These are phyloP conservation scores for Anas flavirostris DNA, from an alignment of 2,797 vertebrate species.

Conservation along the genomic window DNA sequence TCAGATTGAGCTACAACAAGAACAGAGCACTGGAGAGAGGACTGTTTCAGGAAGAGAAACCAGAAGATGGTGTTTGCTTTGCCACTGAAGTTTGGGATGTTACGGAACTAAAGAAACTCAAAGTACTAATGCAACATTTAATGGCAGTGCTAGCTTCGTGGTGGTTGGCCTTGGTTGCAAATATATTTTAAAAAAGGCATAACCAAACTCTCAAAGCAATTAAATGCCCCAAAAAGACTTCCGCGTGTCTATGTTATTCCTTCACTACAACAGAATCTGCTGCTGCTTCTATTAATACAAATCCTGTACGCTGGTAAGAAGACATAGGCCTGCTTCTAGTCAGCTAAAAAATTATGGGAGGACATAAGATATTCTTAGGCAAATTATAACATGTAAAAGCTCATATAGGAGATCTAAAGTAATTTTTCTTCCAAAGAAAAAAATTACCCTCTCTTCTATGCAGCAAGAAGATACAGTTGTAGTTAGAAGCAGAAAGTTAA, in stretches of 20 bases:
- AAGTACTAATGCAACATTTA: neutral
- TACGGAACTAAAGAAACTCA: neutral
- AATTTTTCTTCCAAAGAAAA: neutral
- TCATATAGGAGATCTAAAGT: neutral
- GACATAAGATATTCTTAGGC: constrained; percentile 12
- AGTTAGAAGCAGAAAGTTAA: constrained; percentile 23
- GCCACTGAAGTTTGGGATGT: neutral
- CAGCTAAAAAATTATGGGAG: constrained; percentile 33
- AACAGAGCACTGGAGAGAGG: neutral
- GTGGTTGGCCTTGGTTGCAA: neutral
- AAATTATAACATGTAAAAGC: constrained; percentile 35
- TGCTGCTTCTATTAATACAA: constrained; percentile 10
- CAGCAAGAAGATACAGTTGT: neutral
- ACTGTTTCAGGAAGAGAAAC: neutral
- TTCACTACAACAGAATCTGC: neutral
- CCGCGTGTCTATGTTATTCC: neutral
- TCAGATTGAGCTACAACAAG: neutral
- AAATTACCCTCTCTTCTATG: neutral
- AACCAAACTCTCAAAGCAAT: neutral
- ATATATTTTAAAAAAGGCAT: neutral
- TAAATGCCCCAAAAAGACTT: neutral
- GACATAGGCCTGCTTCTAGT: constrained; percentile 1
- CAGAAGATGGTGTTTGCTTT: neutral
- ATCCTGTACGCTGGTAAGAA: neutral
- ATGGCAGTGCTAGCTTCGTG: neutral